Conservation (phyloP, 2,797 vertebrate genomes). For the Lepidocolaptes lacrymiger region DNA sequence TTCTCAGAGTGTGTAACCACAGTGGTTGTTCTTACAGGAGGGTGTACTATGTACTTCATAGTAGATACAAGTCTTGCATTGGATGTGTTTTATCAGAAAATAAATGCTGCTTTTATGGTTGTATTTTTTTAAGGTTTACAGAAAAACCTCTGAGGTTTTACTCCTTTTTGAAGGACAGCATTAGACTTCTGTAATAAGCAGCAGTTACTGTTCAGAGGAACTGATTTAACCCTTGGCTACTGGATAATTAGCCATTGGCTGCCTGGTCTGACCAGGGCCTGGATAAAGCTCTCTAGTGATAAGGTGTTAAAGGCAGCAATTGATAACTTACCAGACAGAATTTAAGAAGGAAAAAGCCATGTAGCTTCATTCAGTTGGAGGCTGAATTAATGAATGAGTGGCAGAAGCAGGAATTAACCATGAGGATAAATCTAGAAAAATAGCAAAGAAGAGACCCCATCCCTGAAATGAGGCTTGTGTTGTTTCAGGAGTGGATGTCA, state of each 20-base stretch:
- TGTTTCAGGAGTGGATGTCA: constrained; percentile 92
- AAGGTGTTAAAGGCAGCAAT: not conserved
- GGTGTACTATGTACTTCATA: not conserved
- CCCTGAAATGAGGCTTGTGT: not conserved
- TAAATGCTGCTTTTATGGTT: not conserved
- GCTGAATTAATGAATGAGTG: not conserved
- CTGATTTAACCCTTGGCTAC: not conserved
- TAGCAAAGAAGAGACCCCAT: not conserved
- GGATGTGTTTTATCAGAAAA: not conserved
- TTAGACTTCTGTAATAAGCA: not conserved
- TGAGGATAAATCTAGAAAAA: not conserved
- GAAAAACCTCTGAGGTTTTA: not conserved
- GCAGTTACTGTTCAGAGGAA: not conserved
- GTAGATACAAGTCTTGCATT: not conserved
- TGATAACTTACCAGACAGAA: not conserved
- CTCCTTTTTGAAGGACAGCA: not conserved
- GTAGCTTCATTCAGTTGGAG: not conserved
- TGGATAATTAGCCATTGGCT: not conserved
- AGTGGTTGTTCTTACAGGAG: not conserved
- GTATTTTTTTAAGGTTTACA: not conserved
- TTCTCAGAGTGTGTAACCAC: not conserved
- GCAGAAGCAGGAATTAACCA: not conserved
- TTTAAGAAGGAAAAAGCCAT: not conserved
- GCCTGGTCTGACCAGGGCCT: not conserved
- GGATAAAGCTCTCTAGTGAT: not conserved